Base-by-base conservation (phyloP, 1,140 invertebrate species). In the Apis laboriosa region DNA sequence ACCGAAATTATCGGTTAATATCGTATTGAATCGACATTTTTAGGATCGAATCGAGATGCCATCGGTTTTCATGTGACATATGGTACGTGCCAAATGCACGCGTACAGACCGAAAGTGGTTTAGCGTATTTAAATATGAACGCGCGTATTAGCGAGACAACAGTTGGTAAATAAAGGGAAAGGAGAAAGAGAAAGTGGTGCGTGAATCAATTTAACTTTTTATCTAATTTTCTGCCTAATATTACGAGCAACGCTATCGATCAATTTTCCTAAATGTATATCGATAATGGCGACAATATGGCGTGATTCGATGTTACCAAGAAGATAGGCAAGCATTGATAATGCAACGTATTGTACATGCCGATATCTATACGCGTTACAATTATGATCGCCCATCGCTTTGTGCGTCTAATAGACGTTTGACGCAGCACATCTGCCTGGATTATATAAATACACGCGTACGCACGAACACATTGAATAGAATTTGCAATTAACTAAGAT, bases 81-180 rank as follows among this genome's bases (percentile, higher is more conserved):
- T 85, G 86, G 80, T 88, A 88, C 84, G 84, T 88, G 86, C 82
- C 86, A 88, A 88, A 86, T 83, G 84, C 86, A 86, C 8, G 72
- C 86, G 87, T 84, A 34, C 2, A 3, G 34, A 2, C 2, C 34
- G 86, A 83, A 79, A 89, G 87, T 80, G 86, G 84, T 84, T 78
- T 81, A 88, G 86, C 78, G 80, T 77, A 71, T 88, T 88, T 84
- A 81, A 28, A 68, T 34, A 78, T 55, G 56, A 77, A 74, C 43
- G 49, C 55, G 43, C 43, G 60, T 28, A 53, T 66, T 49, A 60
- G 49, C 61, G 68, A 19, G 34, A 73, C 12, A 28, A 24, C 9
- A 75, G 19, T 12, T 21, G 11, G 13, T 0, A 13, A 49, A 51
- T 24, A 55, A n/a, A 70, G 56, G 43, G 19, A 21, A 13, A 19